A percentile compares a stretch with the other conserved stretches of the same genome.
Conservation (phyloP, 2,113 vertebrate species). For the Callaeas wilsoni region DNA sequence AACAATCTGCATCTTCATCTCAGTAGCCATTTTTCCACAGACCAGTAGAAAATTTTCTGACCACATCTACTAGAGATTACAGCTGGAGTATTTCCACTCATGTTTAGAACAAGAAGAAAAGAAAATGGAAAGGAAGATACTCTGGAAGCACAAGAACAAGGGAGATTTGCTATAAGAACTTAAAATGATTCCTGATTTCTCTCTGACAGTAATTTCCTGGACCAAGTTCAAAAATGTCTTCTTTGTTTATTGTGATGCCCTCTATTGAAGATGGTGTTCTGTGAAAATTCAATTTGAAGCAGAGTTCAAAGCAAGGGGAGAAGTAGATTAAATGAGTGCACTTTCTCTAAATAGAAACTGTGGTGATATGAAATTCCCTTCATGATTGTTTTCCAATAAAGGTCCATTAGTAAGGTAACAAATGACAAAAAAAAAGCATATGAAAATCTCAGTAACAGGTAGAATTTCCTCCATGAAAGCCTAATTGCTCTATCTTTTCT, state of each 20-base stretch:
- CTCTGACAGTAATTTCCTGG: not conserved
- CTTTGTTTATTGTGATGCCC: not conserved
- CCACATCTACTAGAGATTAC: not conserved
- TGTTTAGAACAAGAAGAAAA: not conserved
- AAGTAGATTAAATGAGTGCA: not conserved
- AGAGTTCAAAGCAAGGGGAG: not conserved
- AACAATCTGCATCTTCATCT: not conserved
- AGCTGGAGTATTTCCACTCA: not conserved
- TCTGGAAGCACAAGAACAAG: not conserved
- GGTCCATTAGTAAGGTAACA: not conserved
- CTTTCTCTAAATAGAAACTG: not conserved
- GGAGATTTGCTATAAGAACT: not conserved
- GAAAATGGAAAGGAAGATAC: not conserved
- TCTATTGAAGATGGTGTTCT: not conserved
- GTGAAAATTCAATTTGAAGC: not conserved
- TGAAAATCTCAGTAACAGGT: not conserved
- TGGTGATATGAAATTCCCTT: not conserved
- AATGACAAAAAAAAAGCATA: not conserved
- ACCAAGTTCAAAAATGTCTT: not conserved
- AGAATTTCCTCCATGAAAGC: not conserved
- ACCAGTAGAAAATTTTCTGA: not conserved
- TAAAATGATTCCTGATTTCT: not conserved
- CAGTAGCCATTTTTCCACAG: not conserved
- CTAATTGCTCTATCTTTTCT: not conserved
- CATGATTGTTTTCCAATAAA: not conserved